A percentile compares a stretch with the other conserved stretches of the same genome.
Evolutionary conservation across 1,140 invertebrate species (phyloP).

Genomic region (Drosophila sp.): DNA sequence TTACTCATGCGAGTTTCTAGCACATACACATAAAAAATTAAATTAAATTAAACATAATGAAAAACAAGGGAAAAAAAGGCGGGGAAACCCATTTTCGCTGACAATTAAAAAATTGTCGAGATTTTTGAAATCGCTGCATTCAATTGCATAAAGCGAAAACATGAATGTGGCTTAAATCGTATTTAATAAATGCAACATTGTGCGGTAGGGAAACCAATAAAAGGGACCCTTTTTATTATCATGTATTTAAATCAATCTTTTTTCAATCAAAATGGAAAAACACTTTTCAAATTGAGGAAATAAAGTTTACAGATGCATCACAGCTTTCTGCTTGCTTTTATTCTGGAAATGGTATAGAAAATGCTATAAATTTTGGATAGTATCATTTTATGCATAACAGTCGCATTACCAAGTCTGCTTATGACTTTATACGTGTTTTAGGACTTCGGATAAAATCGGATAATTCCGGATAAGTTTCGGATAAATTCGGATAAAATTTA

Average conservation of each 20-base stretch:
- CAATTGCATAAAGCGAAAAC: conserved; percentile 50
- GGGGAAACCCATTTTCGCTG: conserved; percentile 40
- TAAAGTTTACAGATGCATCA: background rate
- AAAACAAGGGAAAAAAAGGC: conserved; percentile 1
- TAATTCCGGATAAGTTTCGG: background rate
- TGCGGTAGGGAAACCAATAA: conserved; percentile 14
- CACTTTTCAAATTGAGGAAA: background rate
- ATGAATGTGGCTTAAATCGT: conserved; percentile 72
- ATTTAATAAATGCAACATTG: conserved; percentile 69
- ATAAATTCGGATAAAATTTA: background rate
- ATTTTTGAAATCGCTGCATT: conserved; percentile 33
- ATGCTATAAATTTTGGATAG: background rate
- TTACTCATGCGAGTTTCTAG: conserved; percentile 41
- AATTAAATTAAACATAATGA: conserved; percentile 35
- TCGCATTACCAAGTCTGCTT: too few species aligned
- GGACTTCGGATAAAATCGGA: too few species aligned
- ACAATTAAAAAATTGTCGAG: conserved; percentile 62
- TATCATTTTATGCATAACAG: background rate
- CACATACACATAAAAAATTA: conserved; percentile 41
- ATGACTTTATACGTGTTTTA: too few species aligned
- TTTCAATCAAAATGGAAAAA: conserved; percentile 10
- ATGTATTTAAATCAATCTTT: background rate
- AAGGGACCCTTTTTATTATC: conserved; percentile 6
- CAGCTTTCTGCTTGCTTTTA: background rate
- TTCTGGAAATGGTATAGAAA: background rate